Percentiles rank a stretch among this genome's conserved stretches.
phyloP scores from a whole-genome alignment of 2,113 vertebrate species.

The Baryphthengus martii region DNA sequence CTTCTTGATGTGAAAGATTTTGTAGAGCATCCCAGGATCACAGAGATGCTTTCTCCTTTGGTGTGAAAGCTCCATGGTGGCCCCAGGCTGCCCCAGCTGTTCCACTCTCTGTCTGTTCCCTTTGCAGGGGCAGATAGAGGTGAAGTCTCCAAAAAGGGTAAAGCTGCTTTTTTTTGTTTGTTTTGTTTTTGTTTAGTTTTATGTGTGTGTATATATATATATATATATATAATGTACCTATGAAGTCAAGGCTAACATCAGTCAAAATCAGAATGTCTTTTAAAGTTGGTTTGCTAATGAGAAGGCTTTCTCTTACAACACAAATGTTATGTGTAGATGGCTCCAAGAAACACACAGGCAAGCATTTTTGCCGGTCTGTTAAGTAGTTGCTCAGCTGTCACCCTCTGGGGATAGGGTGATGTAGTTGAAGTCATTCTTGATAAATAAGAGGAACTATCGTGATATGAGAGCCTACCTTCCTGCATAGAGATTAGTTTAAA shows the following conservation, averaged over 20 bases:
- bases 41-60: background rate
- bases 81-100: background rate
- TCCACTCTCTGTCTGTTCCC: background rate
- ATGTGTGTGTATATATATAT: too few species aligned
- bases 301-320: background rate
- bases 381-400: constrained; percentile 24
- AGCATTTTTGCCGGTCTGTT: background rate
- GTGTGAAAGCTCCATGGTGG: background rate
- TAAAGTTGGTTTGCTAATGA: background rate
- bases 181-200: background rate
- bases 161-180: background rate
- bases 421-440: constrained; percentile 1
- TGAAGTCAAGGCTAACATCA: background rate
- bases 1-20: background rate
- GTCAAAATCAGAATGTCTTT: background rate
- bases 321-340: background rate
- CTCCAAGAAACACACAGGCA: background rate
- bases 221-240: background rate
- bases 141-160: background rate
- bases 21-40: background rate
- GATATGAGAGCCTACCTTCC: background rate
- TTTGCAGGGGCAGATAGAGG: background rate
- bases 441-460: background rate
- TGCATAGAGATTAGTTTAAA: constrained; percentile 1
- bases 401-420: background rate